phyloP scores from a whole-genome alignment of 1,140 invertebrate genomes.

The Drosophila subobscura region DNA sequence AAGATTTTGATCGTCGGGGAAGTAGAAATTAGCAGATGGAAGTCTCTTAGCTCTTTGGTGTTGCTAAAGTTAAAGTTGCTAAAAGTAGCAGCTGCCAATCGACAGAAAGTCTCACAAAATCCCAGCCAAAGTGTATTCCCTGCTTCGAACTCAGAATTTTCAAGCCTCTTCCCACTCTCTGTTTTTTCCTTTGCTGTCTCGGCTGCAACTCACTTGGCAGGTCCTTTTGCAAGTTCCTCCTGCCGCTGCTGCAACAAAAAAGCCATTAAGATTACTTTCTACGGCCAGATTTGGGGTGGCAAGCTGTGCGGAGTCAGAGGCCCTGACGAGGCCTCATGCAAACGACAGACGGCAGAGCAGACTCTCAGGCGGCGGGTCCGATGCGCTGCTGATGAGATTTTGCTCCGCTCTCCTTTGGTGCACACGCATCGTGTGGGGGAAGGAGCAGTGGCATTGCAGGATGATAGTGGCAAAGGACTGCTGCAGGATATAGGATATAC shows the following conservation, averaged over 20 bases:
- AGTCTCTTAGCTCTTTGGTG: too few species aligned
- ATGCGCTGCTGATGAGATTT: slow-evolving; percentile 30
- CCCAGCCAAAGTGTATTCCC: too few species aligned
- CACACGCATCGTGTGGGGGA: slow-evolving; percentile 21
- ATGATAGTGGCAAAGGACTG: not conserved
- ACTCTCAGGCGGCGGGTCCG: not conserved
- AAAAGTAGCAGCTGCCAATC: too few species aligned
- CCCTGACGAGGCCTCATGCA: slow-evolving; percentile 46
- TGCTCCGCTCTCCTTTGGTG: slow-evolving; percentile 20
- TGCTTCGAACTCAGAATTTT: not conserved
- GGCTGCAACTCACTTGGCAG: slow-evolving; percentile 44
- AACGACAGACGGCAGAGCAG: slow-evolving; percentile 29
- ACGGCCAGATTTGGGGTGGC: slow-evolving; percentile 61
- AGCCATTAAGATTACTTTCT: slow-evolving; percentile 81
- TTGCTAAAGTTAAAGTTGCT: too few species aligned
- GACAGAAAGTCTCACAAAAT: too few species aligned
- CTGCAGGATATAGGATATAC: slow-evolving; percentile 20
- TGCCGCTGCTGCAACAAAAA: slow-evolving; percentile 53
- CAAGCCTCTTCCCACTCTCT: not conserved
- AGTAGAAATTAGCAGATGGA: too few species aligned
- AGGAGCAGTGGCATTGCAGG: slow-evolving; percentile 2
- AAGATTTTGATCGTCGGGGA: too few species aligned
- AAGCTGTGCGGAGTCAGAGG: not conserved
- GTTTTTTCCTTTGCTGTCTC: slow-evolving; percentile 31
- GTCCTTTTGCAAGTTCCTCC: slow-evolving; percentile 22